These are phyloP conservation scores for Scaptomyza flava DNA, from an alignment of 2,888 invertebrate species.

Conservation along the genomic window DNA sequence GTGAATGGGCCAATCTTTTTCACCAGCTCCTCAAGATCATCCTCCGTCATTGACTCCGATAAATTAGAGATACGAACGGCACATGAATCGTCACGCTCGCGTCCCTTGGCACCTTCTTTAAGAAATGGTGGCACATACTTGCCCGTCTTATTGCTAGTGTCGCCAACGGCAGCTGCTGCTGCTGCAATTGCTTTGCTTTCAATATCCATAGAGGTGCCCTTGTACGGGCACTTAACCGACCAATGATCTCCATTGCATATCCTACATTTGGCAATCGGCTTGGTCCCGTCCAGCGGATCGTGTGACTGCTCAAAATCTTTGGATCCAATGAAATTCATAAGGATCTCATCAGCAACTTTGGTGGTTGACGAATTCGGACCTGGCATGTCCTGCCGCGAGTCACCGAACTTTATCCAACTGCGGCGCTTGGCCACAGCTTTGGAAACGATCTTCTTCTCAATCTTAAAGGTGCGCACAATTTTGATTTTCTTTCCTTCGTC, in stretches of 20 bases:
- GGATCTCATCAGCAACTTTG: slow-evolving; percentile 96
- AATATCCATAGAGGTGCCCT: slow-evolving; percentile 92
- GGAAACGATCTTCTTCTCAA: slow-evolving; percentile 94
- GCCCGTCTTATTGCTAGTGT: slow-evolving; percentile 75
- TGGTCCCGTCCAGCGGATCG: slow-evolving; percentile 93
- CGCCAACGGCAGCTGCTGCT: slow-evolving; percentile 60
- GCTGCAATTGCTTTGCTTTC: slow-evolving; percentile 85
- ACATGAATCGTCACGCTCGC: slow-evolving; percentile 91
- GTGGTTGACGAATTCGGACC: slow-evolving; percentile 99
- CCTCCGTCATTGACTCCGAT: slow-evolving; percentile 97
- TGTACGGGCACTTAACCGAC: slow-evolving; percentile 99
- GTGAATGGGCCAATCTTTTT: slow-evolving; percentile 96
- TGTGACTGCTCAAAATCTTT: slow-evolving; percentile 95
- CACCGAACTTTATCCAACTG: slow-evolving; percentile 98
- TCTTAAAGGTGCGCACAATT: slow-evolving; percentile 94
- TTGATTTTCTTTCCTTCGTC: slow-evolving; percentile 96
- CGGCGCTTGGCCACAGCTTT: slow-evolving; percentile 96
- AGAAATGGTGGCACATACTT: slow-evolving; percentile 95
- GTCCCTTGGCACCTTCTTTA: slow-evolving; percentile 93
- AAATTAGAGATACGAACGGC: slow-evolving; percentile 99
- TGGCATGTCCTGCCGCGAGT: slow-evolving; percentile 93
- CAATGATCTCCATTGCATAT: slow-evolving; percentile 98
- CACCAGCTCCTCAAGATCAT: slow-evolving; percentile 97
- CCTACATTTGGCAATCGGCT: slow-evolving; percentile 91
- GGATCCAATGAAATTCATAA: slow-evolving; percentile 95